Percentiles rank a stretch among this genome's conserved stretches.
phyloP scores from a whole-genome alignment of 2,797 vertebrate species.

The Distichodus sexfasciatus region DNA sequence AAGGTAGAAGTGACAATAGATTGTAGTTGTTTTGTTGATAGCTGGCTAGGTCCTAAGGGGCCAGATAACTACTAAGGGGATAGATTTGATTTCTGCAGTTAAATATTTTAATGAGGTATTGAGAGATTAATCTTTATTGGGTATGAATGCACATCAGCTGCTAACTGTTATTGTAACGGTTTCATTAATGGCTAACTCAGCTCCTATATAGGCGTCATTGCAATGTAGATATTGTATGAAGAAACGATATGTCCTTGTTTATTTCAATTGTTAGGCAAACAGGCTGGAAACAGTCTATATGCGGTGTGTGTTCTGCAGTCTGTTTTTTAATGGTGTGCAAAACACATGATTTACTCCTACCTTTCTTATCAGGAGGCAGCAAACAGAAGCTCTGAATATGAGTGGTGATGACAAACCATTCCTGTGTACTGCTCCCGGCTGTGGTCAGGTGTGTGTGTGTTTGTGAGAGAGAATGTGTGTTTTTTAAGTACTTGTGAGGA shows the following conservation, averaged over 20 bases:
- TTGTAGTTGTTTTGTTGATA: neutral
- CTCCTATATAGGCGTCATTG: neutral
- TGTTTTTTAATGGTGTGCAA: constrained; percentile 39
- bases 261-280: neutral
- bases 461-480: no score
- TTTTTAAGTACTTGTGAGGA: no score
- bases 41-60: neutral
- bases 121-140: neutral
- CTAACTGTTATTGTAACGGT: neutral
- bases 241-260: no score
- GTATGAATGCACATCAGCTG: neutral
- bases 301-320: neutral
- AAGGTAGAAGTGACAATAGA: constrained; percentile 25
- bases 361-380: constrained; percentile 68
- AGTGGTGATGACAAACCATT: constrained; percentile 99
- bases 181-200: neutral
- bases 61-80: neutral
- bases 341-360: neutral
- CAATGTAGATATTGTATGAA: neutral
- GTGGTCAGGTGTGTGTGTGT: constrained; percentile 90
- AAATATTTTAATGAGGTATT: neutral
- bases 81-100: neutral
- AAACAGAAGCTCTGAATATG: constrained; percentile 96
- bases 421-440: constrained; percentile 98
- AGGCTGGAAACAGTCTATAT: no score